Evolutionary conservation across 1,140 invertebrate genomes (phyloP).

Genomic region (Rhagoletis pomonella): DNA sequence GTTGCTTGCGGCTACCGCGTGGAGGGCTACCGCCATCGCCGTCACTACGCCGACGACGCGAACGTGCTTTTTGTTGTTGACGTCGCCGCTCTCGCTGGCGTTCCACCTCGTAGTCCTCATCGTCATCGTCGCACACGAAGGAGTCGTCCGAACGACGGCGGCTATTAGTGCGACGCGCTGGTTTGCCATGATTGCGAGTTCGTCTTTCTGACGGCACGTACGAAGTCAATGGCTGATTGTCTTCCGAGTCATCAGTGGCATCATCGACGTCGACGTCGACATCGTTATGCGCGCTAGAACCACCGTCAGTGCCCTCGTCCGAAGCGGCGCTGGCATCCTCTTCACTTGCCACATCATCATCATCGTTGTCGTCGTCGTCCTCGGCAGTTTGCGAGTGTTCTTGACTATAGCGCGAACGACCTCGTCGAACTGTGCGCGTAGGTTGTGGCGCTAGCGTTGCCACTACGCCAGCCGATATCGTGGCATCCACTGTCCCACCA

Average conservation of each 20-base stretch:
- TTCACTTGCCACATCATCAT: slow-evolving; percentile 59
- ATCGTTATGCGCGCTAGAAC: slow-evolving; percentile 63
- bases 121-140: slow-evolving; percentile 63
- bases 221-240: slow-evolving; percentile 76
- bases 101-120: slow-evolving; percentile 65
- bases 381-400: slow-evolving; percentile 63
- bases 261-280: slow-evolving; percentile 61
- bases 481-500: slow-evolving; percentile 41
- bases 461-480: background rate
- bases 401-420: slow-evolving; percentile 66
- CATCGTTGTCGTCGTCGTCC: slow-evolving; percentile 63
- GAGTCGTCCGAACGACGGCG: slow-evolving; percentile 64
- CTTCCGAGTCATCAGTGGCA: slow-evolving; percentile 74
- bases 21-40: background rate
- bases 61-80: slow-evolving; percentile 52
- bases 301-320: slow-evolving; percentile 69
- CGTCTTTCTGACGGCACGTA: slow-evolving; percentile 63
- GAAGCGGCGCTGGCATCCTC: slow-evolving; percentile 60
- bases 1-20: slow-evolving; percentile 60
- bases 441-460: background rate
- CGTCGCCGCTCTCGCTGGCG: slow-evolving; percentile 55
- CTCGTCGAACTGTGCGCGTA: slow-evolving; percentile 58
- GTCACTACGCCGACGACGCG: background rate
- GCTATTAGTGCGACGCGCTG: slow-evolving; percentile 52
- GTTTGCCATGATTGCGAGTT: slow-evolving; percentile 9